Evolutionary conservation across 2,797 vertebrate genomes (phyloP), one percentile per base, ranked within the genome.

Genomic region (Menidia menidia): DNA sequence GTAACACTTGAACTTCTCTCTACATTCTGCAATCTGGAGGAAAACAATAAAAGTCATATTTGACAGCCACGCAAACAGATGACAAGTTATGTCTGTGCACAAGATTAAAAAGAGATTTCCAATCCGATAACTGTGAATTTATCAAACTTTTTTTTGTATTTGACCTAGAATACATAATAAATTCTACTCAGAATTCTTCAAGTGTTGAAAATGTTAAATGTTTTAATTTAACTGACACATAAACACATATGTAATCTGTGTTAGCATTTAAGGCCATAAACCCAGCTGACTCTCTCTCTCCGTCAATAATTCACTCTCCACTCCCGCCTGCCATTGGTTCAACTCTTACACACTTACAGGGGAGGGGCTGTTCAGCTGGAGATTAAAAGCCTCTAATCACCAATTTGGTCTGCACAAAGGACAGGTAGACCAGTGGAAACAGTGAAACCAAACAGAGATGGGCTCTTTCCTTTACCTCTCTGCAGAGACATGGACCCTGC

Each of bases 401-500:
- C 25, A 25, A 25, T 25, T 25, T 25, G 25, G 25, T 25, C 25
- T 25, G 25, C 18, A 63, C 30, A 47, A 12, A 11, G 42, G 5
- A 50, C 18, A 35, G 15, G 7, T 10, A 18, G 4, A 1, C 59
- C 32, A 1, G 1, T 15, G 55, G 56, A 50, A 52, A 16, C 43
- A 67, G 14, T 64, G 9, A 13, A 44, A 44, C 41, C 4, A 0
- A 15, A 52, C 19, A 69, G 18, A 64, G 11, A 93, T 93, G 91
- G 75, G 3, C 43, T 68, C 56, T 68, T 4, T 68, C 45, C 47
- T 86, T 39, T 73, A 63, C 51, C 78, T 92, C 62, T 93, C 92
- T 0, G 15, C 80, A 6, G 91, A 92, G 78, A 93, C 92, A 3
- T 94, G 93, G 93, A 88, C 89, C 44, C 87, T 94, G 15, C 75